phyloP scores from a whole-genome alignment of 2,888 invertebrate genomes.

The Campopleginae sp. region DNA sequence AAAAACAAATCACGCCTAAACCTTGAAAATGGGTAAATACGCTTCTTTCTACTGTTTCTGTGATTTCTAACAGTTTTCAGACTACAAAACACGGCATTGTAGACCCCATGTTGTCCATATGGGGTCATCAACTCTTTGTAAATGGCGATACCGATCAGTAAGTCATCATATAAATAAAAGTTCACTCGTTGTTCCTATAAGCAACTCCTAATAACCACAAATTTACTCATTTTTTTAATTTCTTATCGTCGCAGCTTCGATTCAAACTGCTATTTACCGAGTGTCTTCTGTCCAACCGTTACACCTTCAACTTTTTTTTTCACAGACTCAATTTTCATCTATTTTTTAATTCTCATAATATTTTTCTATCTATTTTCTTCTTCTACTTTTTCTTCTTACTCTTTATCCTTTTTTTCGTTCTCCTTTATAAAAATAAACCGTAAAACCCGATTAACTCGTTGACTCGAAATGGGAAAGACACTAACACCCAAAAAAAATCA shows the following conservation, averaged over 20 bases:
- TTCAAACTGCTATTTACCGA: background rate
- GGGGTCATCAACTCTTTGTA: conserved; percentile 99
- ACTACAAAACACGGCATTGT: conserved; percentile 96
- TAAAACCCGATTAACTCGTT: conserved; percentile 51
- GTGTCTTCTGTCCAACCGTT: background rate
- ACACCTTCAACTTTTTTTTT: background rate
- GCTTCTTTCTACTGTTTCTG: conserved; percentile 79
- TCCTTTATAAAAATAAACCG: background rate
- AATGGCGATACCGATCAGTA: conserved; percentile 99
- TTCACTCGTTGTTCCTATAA: conserved; percentile 52
- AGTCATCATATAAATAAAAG: conserved; percentile 86
- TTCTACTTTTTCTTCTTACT: conserved; percentile 3
- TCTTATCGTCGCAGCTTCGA: conserved; percentile 41
- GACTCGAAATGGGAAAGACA: conserved; percentile 70
- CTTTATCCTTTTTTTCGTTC: conserved; percentile 1
- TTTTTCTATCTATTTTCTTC: conserved; percentile 10
- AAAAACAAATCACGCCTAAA: conserved; percentile 47
- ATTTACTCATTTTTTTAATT: conserved; percentile 3
- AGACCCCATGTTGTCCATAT: conserved; percentile 99
- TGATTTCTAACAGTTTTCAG: conserved; percentile 86
- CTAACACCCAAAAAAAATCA: conserved; percentile 62
- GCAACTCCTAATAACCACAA: conserved; percentile 43
- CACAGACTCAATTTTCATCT: background rate
- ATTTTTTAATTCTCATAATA: background rate
- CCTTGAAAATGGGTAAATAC: conserved; percentile 60